Base-by-base conservation (phyloP, 1,140 invertebrate species). In the Trigoniulus corallinus region DNA sequence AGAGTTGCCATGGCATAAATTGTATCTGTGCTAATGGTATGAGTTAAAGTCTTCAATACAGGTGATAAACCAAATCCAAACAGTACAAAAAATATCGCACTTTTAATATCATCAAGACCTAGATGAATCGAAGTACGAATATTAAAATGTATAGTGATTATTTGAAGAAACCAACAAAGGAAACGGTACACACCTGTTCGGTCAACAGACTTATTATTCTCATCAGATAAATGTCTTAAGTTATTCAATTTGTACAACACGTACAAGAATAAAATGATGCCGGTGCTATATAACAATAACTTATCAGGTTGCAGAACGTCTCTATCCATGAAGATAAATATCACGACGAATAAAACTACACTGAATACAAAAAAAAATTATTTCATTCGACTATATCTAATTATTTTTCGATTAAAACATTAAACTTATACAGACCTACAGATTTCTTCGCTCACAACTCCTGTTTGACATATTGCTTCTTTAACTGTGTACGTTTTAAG, bases 21-120 rank as follows among this genome's bases (percentile, higher is more conserved):
- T 1, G 92, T 95, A 64, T 98, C 92, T 1, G 92, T 96, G 61
- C 88, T 93, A 0, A 97, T 84, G 0, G 88, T 91, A 64, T 93
- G 86, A 0, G 94, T 97, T 27, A 97, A 70, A 0, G 88, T 95
- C 65, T 93, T 87, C n/a, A 96, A 67, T 23, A 95, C 75, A 0
- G 91, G 89, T 0, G 88, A 91, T 43, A 93, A 72, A 37, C 88
- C 73, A 60, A 84, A 88, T 22, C 84, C 84, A 62, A 91, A 82
- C 0, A 81, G 73, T 2, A 88, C 62, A 62, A 88, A 94, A 22
- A 86, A 80, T 10, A 65, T 18, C 21, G 56, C 57, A 42, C 64
- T 69, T 53, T 65, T 66, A 27, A 67, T 13, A 56, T 69, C 24
- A 24, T 39, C 27, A 13, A 52, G 34, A 25, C 53, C 55, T 59